Evolutionary conservation across 2,797 vertebrate genomes (phyloP).

Genomic region (Neopelma chrysocephalum): DNA sequence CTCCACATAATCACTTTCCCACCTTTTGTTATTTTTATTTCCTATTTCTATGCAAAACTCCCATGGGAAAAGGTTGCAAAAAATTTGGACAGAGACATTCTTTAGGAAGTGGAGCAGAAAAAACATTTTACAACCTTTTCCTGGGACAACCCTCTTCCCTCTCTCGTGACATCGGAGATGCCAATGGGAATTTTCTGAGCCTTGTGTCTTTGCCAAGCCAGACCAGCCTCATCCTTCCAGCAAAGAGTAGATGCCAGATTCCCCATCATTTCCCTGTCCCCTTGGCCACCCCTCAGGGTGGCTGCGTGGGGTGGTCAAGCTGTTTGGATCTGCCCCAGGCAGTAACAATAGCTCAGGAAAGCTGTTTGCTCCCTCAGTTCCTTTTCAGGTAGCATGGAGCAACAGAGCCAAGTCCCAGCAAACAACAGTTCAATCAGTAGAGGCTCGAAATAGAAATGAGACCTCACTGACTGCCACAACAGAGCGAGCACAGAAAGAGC

Average conservation of each 20-base stretch:
- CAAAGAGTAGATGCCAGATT: not conserved
- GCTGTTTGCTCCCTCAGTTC: not conserved
- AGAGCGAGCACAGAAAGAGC: not conserved
- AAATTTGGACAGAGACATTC: not conserved
- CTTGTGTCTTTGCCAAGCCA: not conserved
- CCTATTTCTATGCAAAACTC: not conserved
- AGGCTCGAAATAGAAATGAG: not conserved
- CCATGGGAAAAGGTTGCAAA: not conserved
- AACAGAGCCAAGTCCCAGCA: not conserved
- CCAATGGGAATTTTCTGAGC: not conserved
- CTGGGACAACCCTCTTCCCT: not conserved
- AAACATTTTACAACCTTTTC: not conserved
- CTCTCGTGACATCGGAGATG: not conserved
- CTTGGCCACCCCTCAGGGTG: not conserved
- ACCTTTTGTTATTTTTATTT: not conserved
- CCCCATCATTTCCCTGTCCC: not conserved
- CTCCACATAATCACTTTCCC: not conserved
- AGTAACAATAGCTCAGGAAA: constrained; percentile 38
- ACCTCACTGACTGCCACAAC: not conserved
- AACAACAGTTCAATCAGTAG: not conserved
- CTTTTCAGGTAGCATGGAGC: not conserved
- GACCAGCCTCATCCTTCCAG: not conserved
- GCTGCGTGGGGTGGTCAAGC: rapidly evolving
- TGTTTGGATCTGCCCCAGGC: not conserved
- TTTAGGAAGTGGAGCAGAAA: not conserved